phyloP scores from a whole-genome alignment of 2,797 vertebrate species.

The Fistularia tabacaria region DNA sequence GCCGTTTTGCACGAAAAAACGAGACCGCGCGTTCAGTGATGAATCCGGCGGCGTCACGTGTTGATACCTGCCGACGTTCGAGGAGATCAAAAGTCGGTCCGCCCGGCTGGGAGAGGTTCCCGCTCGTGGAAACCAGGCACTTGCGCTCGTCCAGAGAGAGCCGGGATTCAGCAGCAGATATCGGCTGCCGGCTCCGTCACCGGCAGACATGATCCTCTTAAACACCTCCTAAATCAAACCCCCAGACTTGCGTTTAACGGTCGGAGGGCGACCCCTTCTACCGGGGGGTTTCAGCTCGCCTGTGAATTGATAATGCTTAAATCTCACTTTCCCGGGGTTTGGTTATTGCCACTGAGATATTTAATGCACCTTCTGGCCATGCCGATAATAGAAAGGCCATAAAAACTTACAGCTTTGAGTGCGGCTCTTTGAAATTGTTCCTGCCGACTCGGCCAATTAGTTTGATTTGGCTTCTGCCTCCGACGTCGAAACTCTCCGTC shows the following conservation, averaged over 20 bases:
- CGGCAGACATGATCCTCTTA: constrained; percentile 4
- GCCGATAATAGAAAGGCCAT: constrained; percentile 41
- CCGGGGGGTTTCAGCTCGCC: constrained; percentile 6
- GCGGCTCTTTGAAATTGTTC: constrained; percentile 51
- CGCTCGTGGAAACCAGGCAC: too few species aligned
- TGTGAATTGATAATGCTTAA: constrained; percentile 18
- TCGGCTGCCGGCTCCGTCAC: background rate
- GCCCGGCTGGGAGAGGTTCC: too few species aligned
- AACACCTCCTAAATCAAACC: constrained; percentile 12
- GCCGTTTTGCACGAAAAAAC: too few species aligned
- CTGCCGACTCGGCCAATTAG: constrained; percentile 53
- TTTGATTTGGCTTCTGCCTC: constrained; percentile 41
- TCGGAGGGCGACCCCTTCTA: constrained; percentile 11
- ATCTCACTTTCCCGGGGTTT: constrained; percentile 19
- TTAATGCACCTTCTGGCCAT: constrained; percentile 38
- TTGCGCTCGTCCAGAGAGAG: too few species aligned
- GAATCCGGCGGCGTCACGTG: too few species aligned
- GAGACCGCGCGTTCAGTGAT: too few species aligned
- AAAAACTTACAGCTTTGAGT: constrained; percentile 48
- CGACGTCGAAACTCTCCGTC: constrained; percentile 37
- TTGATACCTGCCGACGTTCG: too few species aligned
- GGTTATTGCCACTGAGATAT: constrained; percentile 32
- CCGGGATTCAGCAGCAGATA: too few species aligned
- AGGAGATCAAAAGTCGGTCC: too few species aligned
- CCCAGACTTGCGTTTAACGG: constrained; percentile 16